Percentiles rank a stretch among this genome's conserved stretches.
Evolutionary conservation across 2,888 invertebrate species (phyloP).

Genomic region (Tupiocoris notatus): DNA sequence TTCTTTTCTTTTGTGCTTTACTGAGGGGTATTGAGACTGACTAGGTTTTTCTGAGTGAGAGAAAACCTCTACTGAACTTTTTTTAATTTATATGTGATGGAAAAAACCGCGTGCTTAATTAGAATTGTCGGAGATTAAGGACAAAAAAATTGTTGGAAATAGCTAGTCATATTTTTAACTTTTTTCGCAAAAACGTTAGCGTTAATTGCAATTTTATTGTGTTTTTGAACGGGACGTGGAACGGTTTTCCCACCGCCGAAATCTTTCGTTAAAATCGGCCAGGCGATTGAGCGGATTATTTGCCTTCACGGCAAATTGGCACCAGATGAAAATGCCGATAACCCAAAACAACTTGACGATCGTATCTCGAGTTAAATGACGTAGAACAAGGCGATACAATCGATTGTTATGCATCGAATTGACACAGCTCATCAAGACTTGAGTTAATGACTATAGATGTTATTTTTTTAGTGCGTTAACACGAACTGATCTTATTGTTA

Average conservation of each 20-base stretch:
- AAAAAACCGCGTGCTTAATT: conserved; percentile 30
- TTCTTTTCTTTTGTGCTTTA: conserved; percentile 1
- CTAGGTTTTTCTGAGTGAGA: conserved; percentile 31
- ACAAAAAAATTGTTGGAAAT: conserved; percentile 35
- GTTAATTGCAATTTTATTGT: not conserved
- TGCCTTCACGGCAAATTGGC: not conserved
- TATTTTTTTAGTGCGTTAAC: conserved; percentile 24
- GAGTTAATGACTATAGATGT: conserved; percentile 16
- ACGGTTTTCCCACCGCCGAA: conserved; percentile 21
- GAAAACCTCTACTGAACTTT: conserved; percentile 23
- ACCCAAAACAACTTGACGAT: no score
- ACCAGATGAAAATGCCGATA: no score
- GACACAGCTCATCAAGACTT: conserved; percentile 7
- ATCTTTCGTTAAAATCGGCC: not conserved
- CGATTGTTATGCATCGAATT: conserved; percentile 10
- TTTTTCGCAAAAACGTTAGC: conserved; percentile 1
- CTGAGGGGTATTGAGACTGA: conserved; percentile 39
- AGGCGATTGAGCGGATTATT: no score
- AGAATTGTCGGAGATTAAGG: conserved; percentile 24
- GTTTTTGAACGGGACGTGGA: not conserved
- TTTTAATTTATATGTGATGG: conserved; percentile 38
- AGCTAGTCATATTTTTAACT: conserved; percentile 40
- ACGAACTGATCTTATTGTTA: conserved; percentile 26
- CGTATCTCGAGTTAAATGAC: not conserved
- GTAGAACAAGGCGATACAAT: not conserved